Evolutionary conservation across 2,797 vertebrate genomes (phyloP), one percentile per base, ranked within the genome.

Genomic region (Hemitrygon akajei): DNA sequence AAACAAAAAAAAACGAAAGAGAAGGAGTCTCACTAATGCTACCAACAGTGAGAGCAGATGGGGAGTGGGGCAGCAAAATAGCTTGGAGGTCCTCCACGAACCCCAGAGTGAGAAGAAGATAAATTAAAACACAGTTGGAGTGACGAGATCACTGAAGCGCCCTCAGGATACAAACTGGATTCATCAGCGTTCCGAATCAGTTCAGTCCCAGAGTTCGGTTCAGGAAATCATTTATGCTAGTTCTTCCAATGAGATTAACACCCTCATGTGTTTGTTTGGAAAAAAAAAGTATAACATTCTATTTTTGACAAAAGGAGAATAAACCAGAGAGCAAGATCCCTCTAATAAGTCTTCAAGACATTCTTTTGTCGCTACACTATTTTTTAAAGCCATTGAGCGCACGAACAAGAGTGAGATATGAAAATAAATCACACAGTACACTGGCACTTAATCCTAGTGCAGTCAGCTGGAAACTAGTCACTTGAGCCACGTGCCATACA

Each of bases 401-500:
- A 92, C 37, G 76, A 93, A 75, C 91, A 12, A 25, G 37, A 58
- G 22, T n/a, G 37, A 93, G 71, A 40, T 20, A 75, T 93, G 69
- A 93, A 93, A 56, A 93, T 93, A 76, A 93, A 75, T 75, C 69
- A 93, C 56, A 89, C 60, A 89, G 73, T 76, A 37, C 69, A 69
- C 16, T 75, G 91, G 71, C 47, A 47, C 69, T 76, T 47, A 93
- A 75, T 75, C 69, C 37, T 71, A 66, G 69, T 56, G 66, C 34
- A 93, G 91, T 93, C 86, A 69, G 80, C 80, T 47, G 30, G 71
- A 93, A 77, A 56, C 69, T 58, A 81, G 75, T 94, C 93, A 94
- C 94, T 94, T 94, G 95, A 96, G 96, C 97, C 97, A 97, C 96
- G 96, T 95, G 97, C 97, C 97, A 97, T 96, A 96, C 95, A 97